Conservation (phyloP, 2,888 invertebrate genomes). For the Lagria hirta region DNA sequence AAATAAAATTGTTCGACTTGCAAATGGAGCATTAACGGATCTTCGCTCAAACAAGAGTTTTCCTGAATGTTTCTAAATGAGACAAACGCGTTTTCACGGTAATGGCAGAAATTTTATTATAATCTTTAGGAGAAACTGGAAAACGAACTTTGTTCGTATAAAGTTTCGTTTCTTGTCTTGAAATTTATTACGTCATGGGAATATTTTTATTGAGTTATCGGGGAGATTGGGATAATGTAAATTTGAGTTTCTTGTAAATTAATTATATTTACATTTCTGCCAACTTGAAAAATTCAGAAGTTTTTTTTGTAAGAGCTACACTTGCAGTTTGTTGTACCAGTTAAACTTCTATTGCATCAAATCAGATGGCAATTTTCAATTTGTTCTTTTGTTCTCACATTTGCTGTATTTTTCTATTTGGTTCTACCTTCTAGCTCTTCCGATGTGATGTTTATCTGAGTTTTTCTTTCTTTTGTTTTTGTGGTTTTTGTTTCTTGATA, state of each 20-base stretch:
- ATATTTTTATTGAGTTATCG: constrained; percentile 28
- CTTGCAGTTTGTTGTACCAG: constrained; percentile 23
- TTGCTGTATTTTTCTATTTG: too few relatives aligned
- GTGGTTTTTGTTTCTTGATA: too few relatives aligned
- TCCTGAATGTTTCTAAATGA: constrained; percentile 28
- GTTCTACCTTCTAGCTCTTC: too few relatives aligned
- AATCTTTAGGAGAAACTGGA: constrained; percentile 21
- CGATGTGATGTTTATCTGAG: too few relatives aligned
- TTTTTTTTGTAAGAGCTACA: too few relatives aligned
- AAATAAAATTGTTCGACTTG: constrained; percentile 35
- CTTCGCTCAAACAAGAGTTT: constrained; percentile 27
- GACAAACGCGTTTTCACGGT: constrained; percentile 27
- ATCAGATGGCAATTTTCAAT: constrained; percentile 19
- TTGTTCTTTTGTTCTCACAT: constrained; percentile 18
- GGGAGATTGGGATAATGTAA: too few relatives aligned
- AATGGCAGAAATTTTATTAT: constrained; percentile 28
- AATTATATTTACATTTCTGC: too few relatives aligned
- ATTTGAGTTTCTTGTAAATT: too few relatives aligned
- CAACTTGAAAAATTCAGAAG: too few relatives aligned
- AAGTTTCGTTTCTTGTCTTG: constrained; percentile 22
- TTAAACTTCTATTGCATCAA: too few relatives aligned
- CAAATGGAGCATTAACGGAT: constrained; percentile 35
- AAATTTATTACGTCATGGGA: constrained; percentile 29
- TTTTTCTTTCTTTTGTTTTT: too few relatives aligned
- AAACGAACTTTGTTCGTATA: constrained; percentile 25